A percentile compares a stretch with the other conserved stretches of the same genome.
Conservation (phyloP, 1,140 invertebrate genomes). For the Trachymyrmex septentrionalis region DNA sequence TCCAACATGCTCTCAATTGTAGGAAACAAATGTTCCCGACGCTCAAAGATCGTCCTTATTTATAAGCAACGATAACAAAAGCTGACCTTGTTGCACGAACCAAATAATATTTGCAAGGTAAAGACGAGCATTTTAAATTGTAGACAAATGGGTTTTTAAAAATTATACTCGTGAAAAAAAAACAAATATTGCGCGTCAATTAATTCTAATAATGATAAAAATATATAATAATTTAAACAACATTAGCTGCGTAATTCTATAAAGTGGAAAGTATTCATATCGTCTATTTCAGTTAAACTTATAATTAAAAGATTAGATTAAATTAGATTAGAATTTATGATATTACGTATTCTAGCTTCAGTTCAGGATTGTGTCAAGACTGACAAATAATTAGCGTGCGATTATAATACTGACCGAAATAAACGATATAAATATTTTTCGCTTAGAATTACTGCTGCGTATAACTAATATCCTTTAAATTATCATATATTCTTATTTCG, state of each 20-base stretch:
- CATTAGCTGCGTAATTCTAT: neutral
- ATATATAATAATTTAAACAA: neutral
- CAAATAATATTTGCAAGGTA: neutral
- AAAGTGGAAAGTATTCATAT: neutral
- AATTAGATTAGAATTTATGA: no score
- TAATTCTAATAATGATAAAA: neutral
- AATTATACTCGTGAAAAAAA: no score
- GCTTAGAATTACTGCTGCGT: neutral
- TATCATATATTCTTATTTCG: neutral
- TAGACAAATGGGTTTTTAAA: neutral
- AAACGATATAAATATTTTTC: neutral
- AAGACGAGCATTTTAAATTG: neutral
- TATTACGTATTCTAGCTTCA: no score
- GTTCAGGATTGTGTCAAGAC: no score
- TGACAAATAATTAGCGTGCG: no score
- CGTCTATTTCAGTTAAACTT: neutral
- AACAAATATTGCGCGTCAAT: neutral
- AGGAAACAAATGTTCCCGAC: neutral
- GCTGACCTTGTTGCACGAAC: neutral
- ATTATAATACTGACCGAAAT: neutral
- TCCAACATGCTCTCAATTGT: neutral
- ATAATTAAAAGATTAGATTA: neutral
- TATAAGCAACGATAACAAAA: slow-evolving; percentile 17
- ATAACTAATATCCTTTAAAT: neutral
- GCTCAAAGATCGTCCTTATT: slow-evolving; percentile 18